These are phyloP conservation scores for Spilogale gracilis DNA, from an alignment of 2,113 vertebrate species.

Conservation along the genomic window DNA sequence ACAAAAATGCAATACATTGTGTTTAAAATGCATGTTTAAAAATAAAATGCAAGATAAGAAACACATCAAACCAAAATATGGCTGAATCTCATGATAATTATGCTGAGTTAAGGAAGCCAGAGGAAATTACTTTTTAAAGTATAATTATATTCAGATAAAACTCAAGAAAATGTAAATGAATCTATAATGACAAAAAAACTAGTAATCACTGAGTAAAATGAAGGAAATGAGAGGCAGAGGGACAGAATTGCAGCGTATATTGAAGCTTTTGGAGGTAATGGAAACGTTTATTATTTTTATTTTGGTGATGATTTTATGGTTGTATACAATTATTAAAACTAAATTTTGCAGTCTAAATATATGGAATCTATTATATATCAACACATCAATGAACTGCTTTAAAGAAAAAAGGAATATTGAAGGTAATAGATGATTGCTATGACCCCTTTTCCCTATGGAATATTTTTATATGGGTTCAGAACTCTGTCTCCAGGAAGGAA, in stretches of 20 bases:
- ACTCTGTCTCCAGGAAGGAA: not conserved
- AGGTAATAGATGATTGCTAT: not conserved
- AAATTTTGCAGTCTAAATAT: not conserved
- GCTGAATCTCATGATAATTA: not conserved
- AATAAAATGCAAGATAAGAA: not conserved
- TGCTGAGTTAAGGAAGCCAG: not conserved
- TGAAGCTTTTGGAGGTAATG: not conserved
- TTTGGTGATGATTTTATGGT: not conserved
- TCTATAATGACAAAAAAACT: not conserved
- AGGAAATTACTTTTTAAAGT: not conserved
- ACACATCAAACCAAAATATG: not conserved
- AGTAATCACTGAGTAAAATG: not conserved
- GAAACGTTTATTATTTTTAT: slow-evolving; percentile 12
- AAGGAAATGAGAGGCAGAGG: not conserved
- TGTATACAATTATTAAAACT: not conserved
- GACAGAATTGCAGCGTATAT: not conserved
- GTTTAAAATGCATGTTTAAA: not conserved
- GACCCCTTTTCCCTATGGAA: not conserved
- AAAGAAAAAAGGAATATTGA: not conserved
- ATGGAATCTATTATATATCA: not conserved
- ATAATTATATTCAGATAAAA: not conserved
- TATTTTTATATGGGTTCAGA: not conserved
- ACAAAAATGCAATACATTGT: not conserved
- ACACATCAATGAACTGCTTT: not conserved
- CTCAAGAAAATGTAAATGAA: not conserved